Evolutionary conservation across 2,888 invertebrate species (phyloP).

Genomic region (Acleris laterana): DNA sequence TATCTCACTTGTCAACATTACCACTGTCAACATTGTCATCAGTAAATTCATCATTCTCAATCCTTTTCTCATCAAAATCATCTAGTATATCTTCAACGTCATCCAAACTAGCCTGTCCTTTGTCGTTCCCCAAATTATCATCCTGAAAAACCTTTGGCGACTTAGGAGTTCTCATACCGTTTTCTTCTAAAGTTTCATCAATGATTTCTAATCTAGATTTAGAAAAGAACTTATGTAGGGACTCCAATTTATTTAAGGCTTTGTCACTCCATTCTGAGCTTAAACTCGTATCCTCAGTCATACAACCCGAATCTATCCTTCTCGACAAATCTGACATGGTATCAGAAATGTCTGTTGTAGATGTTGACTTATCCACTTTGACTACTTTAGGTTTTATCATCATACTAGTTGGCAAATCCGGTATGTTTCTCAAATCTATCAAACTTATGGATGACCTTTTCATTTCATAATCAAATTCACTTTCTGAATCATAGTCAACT

Average conservation of each 20-base stretch:
- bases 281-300: constrained; percentile 72
- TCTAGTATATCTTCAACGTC: constrained; percentile 76
- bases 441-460: constrained; percentile 72
- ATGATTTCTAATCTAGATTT: constrained; percentile 77
- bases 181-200: constrained; percentile 72
- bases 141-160: constrained; percentile 45
- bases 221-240: constrained; percentile 74
- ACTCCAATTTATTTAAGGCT: constrained; percentile 74
- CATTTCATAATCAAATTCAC: constrained; percentile 70
- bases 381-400: constrained; percentile 71
- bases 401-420: constrained; percentile 75
- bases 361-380: constrained; percentile 74
- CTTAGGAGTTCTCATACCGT: constrained; percentile 52
- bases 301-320: constrained; percentile 68
- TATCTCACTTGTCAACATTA: constrained; percentile 31
- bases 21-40: constrained; percentile 31
- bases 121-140: constrained; percentile 46
- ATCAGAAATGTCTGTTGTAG: constrained; percentile 74
- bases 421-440: constrained; percentile 73
- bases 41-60: constrained; percentile 32
- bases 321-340: constrained; percentile 67
- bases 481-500: constrained; percentile 59
- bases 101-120: constrained; percentile 74
- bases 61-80: constrained; percentile 47
- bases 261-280: constrained; percentile 68